phyloP scores from a whole-genome alignment of 2,797 vertebrate species.

The Falco biarmicus region DNA sequence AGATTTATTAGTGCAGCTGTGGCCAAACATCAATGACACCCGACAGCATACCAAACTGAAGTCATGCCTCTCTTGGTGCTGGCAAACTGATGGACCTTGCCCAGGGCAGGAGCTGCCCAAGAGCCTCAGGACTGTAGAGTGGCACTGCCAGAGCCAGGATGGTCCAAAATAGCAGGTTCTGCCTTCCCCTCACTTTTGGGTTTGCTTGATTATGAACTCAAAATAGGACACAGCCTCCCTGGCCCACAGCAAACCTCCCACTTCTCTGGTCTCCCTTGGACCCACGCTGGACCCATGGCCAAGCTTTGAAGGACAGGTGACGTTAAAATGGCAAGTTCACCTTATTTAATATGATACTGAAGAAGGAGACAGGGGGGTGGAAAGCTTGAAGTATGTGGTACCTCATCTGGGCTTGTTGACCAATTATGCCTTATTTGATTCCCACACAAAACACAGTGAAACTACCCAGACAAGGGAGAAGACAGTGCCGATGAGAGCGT shows the following conservation, averaged over 20 bases:
- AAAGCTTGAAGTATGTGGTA: not conserved
- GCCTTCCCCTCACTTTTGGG: not conserved
- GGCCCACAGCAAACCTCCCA: not conserved
- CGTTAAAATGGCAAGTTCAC: not conserved
- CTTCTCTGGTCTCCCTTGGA: not conserved
- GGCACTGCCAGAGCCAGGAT: not conserved
- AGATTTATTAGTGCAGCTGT: not conserved
- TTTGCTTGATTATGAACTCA: not conserved
- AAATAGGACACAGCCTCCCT: not conserved
- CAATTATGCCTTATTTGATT: not conserved
- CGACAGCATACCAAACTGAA: not conserved
- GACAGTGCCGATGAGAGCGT: not conserved
- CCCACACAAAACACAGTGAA: not conserved
- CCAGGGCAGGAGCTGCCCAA: not conserved
- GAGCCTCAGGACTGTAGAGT: not conserved
- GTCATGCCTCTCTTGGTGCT: not conserved
- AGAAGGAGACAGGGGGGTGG: not conserved
- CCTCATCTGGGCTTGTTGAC: not conserved
- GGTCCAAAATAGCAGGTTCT: fast-evolving
- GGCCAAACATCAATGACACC: fast-evolving
- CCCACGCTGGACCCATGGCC: not conserved
- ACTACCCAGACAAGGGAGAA: not conserved
- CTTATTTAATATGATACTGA: not conserved
- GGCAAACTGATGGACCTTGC: not conserved
- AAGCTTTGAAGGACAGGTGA: not conserved